These are phyloP conservation scores for Myopa testacea DNA, from an alignment of 2,888 invertebrate genomes.

Conservation along the genomic window DNA sequence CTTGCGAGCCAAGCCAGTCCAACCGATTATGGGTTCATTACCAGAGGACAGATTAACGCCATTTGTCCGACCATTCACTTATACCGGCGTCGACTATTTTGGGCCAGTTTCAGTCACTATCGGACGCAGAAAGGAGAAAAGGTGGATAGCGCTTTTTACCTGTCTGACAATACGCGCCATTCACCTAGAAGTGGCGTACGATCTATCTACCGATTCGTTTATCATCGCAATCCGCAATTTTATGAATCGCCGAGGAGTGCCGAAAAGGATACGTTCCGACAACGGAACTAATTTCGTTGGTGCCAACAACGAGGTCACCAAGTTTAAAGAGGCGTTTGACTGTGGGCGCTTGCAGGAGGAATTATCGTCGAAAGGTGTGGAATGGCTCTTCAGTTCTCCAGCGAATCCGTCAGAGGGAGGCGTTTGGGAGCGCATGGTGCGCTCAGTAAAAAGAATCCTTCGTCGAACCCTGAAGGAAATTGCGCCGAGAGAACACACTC, in stretches of 20 bases:
- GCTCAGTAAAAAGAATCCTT: conserved; percentile 7
- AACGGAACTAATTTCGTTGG: conserved; percentile 14
- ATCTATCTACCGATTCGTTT: not conserved
- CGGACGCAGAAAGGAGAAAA: too few species aligned
- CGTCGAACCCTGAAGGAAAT: conserved; percentile 27
- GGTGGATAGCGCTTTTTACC: too few species aligned
- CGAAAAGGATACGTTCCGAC: not conserved
- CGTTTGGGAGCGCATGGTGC: conserved; percentile 27
- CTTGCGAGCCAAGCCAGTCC: too few species aligned
- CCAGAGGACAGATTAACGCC: too few species aligned
- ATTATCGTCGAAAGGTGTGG: conserved; percentile 7
- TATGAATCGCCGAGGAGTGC: not conserved
- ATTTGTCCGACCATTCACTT: too few species aligned
- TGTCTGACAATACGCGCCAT: too few species aligned
- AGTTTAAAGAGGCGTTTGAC: too few species aligned
- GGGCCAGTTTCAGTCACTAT: too few species aligned
- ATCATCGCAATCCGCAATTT: not conserved
- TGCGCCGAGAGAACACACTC: too few species aligned
- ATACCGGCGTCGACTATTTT: too few species aligned
- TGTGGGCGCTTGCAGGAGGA: conserved; percentile 27
- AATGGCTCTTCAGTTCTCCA: conserved; percentile 28
- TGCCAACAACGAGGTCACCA: conserved; percentile 20
- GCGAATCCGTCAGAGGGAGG: conserved; percentile 25
- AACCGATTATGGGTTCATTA: too few species aligned
- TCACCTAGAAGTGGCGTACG: not conserved